These are phyloP conservation scores for Mobula hypostoma DNA, from an alignment of 2,113 vertebrate genomes.

Conservation along the genomic window DNA sequence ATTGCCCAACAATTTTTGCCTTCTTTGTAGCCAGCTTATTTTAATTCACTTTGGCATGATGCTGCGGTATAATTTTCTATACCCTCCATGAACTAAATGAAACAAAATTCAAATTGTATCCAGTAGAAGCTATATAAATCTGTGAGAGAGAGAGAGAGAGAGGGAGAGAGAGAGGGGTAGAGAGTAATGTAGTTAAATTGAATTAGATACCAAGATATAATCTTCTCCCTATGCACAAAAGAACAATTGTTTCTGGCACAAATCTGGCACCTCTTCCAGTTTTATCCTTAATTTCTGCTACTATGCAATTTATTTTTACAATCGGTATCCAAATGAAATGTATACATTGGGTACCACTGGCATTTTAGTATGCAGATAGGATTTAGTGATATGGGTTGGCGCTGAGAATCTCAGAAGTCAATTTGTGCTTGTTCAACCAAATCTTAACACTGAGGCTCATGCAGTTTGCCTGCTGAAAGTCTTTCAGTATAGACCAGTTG, in stretches of 20 bases:
- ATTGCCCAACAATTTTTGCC: neutral
- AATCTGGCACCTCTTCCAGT: neutral
- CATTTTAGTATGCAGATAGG: neutral
- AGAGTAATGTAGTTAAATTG: neutral
- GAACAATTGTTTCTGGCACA: neutral
- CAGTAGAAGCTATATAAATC: neutral
- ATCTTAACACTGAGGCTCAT: neutral
- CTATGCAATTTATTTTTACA: slow-evolving; percentile 19
- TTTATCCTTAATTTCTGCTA: neutral
- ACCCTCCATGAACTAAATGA: neutral
- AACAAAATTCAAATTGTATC: neutral
- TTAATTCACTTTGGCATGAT: neutral
- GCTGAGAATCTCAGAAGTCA: neutral
- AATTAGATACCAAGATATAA: neutral
- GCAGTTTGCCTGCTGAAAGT: neutral
- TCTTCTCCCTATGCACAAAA: neutral
- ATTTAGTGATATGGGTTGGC: slow-evolving; percentile 1
- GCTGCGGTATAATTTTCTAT: neutral
- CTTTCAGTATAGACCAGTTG: neutral
- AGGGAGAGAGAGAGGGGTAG: no score
- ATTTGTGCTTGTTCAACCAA: slow-evolving; percentile 11
- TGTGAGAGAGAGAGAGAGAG: no score
- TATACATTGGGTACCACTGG: neutral
- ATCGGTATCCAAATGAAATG: neutral
- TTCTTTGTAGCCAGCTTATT: neutral